Percentiles rank a stretch among this genome's conserved stretches.
These are phyloP conservation scores for Scylla paramamosain DNA, from an alignment of 1,140 invertebrate genomes.

Conservation along the genomic window DNA sequence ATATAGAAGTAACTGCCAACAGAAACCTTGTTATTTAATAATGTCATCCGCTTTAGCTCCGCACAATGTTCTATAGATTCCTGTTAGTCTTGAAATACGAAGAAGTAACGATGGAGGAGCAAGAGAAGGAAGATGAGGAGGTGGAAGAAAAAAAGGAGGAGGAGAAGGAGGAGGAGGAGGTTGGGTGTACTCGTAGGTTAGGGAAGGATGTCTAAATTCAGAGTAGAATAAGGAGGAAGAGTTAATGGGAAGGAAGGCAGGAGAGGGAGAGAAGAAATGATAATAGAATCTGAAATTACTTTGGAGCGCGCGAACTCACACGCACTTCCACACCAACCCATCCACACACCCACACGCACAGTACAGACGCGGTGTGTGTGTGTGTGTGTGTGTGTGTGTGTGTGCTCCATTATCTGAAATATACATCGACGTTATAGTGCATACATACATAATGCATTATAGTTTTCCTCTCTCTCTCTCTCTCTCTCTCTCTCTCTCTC, in stretches of 20 bases:
- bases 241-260: background rate
- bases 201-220: too few species aligned
- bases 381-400: background rate
- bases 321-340: background rate
- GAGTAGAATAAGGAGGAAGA: background rate
- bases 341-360: background rate
- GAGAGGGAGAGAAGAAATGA: too few species aligned
- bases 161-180: too few species aligned
- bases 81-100: background rate
- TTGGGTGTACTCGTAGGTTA: too few species aligned
- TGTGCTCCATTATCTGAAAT: background rate
- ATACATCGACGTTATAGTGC: background rate
- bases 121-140: background rate
- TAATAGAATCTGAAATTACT: constrained; percentile 7
- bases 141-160: too few species aligned
- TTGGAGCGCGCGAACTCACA: background rate
- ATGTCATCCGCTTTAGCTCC: too few species aligned
- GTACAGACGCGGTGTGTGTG: background rate
- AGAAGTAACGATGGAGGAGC: background rate
- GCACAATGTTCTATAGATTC: too few species aligned
- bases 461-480: background rate
- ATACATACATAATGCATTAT: background rate
- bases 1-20: background rate
- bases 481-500: constrained; percentile 20
- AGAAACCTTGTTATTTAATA: too few species aligned